Evolutionary conservation across 37 sponge, comb jelly and placozoan species (phyloP), one percentile per base, ranked within the genome.

Genomic region (Amphimedon queenslandica): DNA sequence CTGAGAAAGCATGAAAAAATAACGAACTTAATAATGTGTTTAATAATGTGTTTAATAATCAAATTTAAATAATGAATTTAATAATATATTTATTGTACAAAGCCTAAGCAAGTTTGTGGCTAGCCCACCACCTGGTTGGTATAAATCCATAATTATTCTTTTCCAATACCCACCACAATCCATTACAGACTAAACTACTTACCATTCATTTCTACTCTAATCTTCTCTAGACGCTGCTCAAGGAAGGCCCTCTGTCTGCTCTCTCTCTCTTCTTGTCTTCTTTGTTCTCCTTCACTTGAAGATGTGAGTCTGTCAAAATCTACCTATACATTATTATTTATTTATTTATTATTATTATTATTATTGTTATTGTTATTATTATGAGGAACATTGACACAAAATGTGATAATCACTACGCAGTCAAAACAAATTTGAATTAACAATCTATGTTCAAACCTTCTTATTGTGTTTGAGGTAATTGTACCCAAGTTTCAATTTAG

Each of bases 401-500:
- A 53, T 20, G 20, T 53, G 20, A 20, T 53, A 20, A 53, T 20
- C n/a, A n/a, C n/a, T n/a, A n/a, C n/a, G n/a, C n/a, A n/a, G n/a
- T n/a, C 13, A 47, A 8, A 47, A 18, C 8, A 8, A 47, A 8
- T 18, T 47, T 18, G 8, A 47, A 8, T 18, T 47, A 47, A 18
- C 53, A 18, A 47, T 47, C 8, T 18, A 21, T 27, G 16, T 1
- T 39, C 78, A 0, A 27, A 82, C 92, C 79, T 84, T 92, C 42
- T 85, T 86, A 56, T 71, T 84, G 47, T 72, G 41, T 37, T 93
- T 89, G 42, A 93, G 77, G 67, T 67, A 86, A 58, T 79, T 72
- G 64, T 82, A 93, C 3, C 91, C 87, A 10, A 93, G 73, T 63
- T 68, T 78, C 64, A 93, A 81, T 69, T 86, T 85, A 1, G 82